Conservation (phyloP, 2,888 invertebrate species). For the Brachycybe producta region DNA sequence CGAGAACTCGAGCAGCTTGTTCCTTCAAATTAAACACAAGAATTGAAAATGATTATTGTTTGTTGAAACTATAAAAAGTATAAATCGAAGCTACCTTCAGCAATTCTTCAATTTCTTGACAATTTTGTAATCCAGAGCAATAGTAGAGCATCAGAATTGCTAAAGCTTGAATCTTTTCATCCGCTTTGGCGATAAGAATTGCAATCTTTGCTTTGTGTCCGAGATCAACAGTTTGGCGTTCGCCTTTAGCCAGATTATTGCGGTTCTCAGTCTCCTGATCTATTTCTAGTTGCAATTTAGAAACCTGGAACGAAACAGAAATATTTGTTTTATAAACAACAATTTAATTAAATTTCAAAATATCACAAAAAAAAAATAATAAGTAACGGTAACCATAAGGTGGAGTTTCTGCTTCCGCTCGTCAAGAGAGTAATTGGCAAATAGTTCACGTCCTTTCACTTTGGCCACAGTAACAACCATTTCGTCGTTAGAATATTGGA, state of each 20-base stretch:
- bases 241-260: conserved; percentile 39
- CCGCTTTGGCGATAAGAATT: conserved; percentile 47
- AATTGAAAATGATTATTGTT: neutral
- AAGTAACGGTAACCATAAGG: conserved; percentile 53
- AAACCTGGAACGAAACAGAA: conserved; percentile 43
- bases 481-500: conserved; percentile 48
- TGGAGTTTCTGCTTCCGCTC: conserved; percentile 67
- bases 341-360: no score
- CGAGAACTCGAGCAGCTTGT: no score
- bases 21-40: no score
- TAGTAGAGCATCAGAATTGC: conserved; percentile 88
- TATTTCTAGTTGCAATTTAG: conserved; percentile 58
- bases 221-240: conserved; percentile 31
- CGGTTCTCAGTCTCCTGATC: conserved; percentile 52
- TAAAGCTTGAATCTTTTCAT: conserved; percentile 76
- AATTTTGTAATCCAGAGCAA: conserved; percentile 81
- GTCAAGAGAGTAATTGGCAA: conserved; percentile 50
- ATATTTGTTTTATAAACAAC: neutral
- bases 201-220: conserved; percentile 32
- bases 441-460: conserved; percentile 70
- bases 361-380: neutral
- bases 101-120: conserved; percentile 43
- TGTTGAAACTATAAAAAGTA: neutral
- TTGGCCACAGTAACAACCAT: conserved; percentile 77
- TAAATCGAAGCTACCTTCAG: conserved; percentile 10